These are phyloP conservation scores for Sebastes hubbsi DNA, from an alignment of 2,797 vertebrate species.

Conservation along the genomic window DNA sequence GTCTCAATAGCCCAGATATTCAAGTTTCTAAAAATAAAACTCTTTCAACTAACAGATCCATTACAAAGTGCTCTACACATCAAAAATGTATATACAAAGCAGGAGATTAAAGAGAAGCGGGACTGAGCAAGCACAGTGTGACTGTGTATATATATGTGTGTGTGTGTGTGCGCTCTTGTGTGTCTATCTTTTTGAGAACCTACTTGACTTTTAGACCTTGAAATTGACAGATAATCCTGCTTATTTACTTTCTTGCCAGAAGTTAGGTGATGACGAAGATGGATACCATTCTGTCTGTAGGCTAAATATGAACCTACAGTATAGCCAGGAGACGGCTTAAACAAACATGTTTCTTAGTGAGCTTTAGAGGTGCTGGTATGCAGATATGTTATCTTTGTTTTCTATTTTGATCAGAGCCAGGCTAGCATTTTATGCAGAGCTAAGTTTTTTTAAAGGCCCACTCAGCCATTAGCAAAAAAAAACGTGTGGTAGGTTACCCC, in stretches of 20 bases:
- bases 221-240: background rate
- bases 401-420: too few relatives aligned
- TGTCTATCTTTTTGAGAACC: background rate
- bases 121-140: background rate
- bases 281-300: background rate
- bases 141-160: too few relatives aligned
- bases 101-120: conserved; percentile 1
- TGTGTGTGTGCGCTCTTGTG: background rate
- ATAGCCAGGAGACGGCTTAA: background rate
- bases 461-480: too few relatives aligned
- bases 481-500: too few relatives aligned
- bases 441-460: too few relatives aligned
- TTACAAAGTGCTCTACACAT: background rate
- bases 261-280: background rate
- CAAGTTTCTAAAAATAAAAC: conserved; percentile 29
- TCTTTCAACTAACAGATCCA: background rate
- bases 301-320: background rate
- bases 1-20: background rate
- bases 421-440: too few relatives aligned
- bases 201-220: background rate
- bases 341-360: too few relatives aligned
- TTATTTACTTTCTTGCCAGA: background rate
- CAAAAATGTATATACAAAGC: background rate
- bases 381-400: too few relatives aligned
- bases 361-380: too few relatives aligned